These are phyloP conservation scores for Actinia tenebrosa DNA, from an alignment of 64 coral and sea anemone genomes.

Conservation along the genomic window DNA sequence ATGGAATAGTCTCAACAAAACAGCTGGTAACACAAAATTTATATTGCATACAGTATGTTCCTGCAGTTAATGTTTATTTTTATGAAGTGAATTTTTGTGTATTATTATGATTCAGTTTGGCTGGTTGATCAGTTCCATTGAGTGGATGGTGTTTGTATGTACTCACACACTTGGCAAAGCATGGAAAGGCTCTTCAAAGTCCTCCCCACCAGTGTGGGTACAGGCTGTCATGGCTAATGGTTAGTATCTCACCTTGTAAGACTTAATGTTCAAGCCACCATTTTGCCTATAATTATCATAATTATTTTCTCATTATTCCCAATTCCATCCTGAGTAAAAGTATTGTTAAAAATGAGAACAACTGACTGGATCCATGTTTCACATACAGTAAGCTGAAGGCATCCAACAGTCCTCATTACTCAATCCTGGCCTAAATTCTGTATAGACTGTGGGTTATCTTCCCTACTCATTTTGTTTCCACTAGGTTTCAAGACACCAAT, in stretches of 20 bases:
- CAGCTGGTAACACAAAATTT: no score
- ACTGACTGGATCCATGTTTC: no score
- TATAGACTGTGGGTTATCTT: neutral
- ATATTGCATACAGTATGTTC: no score
- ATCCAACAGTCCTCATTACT: no score
- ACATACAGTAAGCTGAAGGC: no score
- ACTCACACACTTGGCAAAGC: constrained; percentile 64
- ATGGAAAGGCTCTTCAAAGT: constrained; percentile 46
- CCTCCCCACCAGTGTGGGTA: constrained; percentile 68
- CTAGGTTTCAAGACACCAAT: constrained; percentile 79
- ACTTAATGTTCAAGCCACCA: neutral
- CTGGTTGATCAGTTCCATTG: constrained; percentile 75
- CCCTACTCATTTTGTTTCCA: neutral
- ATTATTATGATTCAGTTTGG: constrained; percentile 51
- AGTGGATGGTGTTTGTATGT: constrained; percentile 93
- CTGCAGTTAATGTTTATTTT: no score
- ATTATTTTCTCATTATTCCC: no score
- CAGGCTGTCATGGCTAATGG: constrained; percentile 80
- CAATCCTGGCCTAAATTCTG: no score
- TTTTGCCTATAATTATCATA: no score
- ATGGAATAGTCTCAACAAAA: no score
- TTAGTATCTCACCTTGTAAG: constrained; percentile 18
- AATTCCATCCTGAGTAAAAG: no score
- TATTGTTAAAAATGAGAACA: no score
- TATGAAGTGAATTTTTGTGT: neutral